Evolutionary conservation across 2,113 vertebrate genomes (phyloP), one percentile per base, ranked within the genome.

Genomic region (Oncorhynchus masou): DNA sequence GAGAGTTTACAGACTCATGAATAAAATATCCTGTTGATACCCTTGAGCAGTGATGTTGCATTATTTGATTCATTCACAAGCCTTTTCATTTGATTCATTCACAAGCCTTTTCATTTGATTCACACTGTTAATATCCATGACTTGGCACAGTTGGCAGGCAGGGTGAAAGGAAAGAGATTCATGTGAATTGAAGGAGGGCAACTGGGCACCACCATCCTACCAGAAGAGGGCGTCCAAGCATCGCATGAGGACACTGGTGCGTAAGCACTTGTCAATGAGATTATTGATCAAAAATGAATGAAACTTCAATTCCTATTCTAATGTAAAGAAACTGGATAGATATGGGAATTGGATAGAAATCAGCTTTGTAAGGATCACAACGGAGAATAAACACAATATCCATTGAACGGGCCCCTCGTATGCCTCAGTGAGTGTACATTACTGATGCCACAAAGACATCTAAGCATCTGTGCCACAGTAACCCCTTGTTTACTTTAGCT

Each of bases 61-160:
- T 85, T 85, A 78, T 85, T 87, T 87, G 88, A 83, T 86, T 88
- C 87, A 88, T 86, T 90, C 88, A 86, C 86, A 79, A 83, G 75
- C 79, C 83, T 75, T 31, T 31, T 31, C 29, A 79, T 85, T 86
- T 87, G 88, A 83, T 86, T 88, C 87, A 88, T 86, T 90, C 88
- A 86, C 86, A 79, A 83, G 75, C 79, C 83, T 75, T 1, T 70
- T 71, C 48, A 73, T 90, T 89, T 82, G 74, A 90, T 85, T 89
- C 80, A 60, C 74, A 22, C 71, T 65, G 74, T 87, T 48, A 84
- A 89, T 87, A 88, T 90, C 85, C 83, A 87, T 49, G 78, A 76
- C 68, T 77, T 82, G 6, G 49, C 9, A 45, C 9, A 64, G 9
- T 64, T 25, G 3, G 22, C 22, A 24, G 22, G 39, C 39, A 45